A percentile compares a stretch with the other conserved stretches of the same genome.
Evolutionary conservation across 1,140 invertebrate genomes (phyloP).

Genomic region (Sminthurides bifidus): DNA sequence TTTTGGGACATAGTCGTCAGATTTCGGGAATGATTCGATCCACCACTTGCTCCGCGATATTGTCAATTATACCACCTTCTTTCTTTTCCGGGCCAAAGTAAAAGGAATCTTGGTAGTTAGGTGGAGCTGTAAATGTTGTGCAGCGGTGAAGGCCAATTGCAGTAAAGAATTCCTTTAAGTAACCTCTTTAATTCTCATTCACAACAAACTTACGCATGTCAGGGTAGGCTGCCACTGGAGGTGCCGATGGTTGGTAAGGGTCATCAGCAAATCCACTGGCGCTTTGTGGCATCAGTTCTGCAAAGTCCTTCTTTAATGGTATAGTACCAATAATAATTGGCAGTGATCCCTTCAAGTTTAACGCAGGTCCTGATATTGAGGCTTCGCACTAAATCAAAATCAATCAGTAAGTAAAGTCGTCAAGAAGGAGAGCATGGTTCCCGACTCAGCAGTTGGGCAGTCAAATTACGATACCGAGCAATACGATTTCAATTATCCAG

Average conservation of each 20-base stretch:
- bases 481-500: too few relatives aligned
- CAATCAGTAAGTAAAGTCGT: background rate
- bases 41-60: too few relatives aligned
- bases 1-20: conserved; percentile 11
- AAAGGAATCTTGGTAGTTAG: conserved; percentile 17
- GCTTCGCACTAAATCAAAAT: conserved; percentile 12
- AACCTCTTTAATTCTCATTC: too few relatives aligned
- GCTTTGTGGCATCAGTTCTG: conserved; percentile 11
- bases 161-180: too few relatives aligned
- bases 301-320: conserved; percentile 7
- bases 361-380: conserved; percentile 8
- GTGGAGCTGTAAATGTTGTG: conserved; percentile 16
- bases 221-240: conserved; percentile 7
- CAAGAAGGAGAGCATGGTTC: background rate
- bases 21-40: conserved; percentile 1
- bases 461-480: too few relatives aligned
- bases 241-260: conserved; percentile 12
- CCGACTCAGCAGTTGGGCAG: too few relatives aligned
- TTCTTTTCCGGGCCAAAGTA: conserved; percentile 14
- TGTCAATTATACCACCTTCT: conserved; percentile 16
- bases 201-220: conserved; percentile 21
- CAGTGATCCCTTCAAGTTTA: conserved; percentile 6
- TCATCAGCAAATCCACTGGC: background rate
- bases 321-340: conserved; percentile 22
- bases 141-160: too few relatives aligned